Evolutionary conservation across 2,888 invertebrate species (phyloP).

Genomic region (Polyommatus icarus): DNA sequence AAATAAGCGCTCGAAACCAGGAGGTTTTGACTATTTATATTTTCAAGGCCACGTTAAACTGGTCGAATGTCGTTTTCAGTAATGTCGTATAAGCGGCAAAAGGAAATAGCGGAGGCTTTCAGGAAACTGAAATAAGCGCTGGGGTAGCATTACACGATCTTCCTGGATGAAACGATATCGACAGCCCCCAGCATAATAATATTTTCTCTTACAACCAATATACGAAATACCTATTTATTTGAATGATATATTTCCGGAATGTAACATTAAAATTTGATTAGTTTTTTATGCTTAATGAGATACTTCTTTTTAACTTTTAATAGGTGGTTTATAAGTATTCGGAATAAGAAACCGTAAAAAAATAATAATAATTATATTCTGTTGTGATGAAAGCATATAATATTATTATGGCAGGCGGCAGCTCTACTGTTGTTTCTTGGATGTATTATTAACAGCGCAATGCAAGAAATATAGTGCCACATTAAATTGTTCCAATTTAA

Average conservation of each 20-base stretch:
- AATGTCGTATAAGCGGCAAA: background rate
- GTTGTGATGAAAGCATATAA: too few relatives aligned
- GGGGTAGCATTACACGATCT: constrained; percentile 14
- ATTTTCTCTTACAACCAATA: constrained; percentile 10
- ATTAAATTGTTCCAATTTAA: too few relatives aligned
- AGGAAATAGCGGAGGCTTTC: constrained; percentile 20
- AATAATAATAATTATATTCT: too few relatives aligned
- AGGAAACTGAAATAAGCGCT: constrained; percentile 18
- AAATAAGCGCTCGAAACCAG: too few relatives aligned
- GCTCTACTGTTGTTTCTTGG: too few relatives aligned
- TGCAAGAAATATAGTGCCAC: too few relatives aligned
- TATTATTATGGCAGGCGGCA: too few relatives aligned
- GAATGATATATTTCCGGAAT: background rate
- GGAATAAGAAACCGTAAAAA: too few relatives aligned
- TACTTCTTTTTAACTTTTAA: too few relatives aligned
- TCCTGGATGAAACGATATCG: constrained; percentile 19
- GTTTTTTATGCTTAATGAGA: too few relatives aligned
- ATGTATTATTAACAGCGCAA: too few relatives aligned
- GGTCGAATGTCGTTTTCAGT: background rate
- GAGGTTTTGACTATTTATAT: background rate
- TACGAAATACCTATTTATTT: constrained; percentile 3
- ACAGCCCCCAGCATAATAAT: background rate
- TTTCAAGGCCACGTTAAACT: constrained; percentile 9
- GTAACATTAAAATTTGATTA: background rate
- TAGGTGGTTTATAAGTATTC: too few relatives aligned